Evolutionary conservation across 2,888 invertebrate genomes (phyloP).

Genomic region (Stegana nigrithorax): DNA sequence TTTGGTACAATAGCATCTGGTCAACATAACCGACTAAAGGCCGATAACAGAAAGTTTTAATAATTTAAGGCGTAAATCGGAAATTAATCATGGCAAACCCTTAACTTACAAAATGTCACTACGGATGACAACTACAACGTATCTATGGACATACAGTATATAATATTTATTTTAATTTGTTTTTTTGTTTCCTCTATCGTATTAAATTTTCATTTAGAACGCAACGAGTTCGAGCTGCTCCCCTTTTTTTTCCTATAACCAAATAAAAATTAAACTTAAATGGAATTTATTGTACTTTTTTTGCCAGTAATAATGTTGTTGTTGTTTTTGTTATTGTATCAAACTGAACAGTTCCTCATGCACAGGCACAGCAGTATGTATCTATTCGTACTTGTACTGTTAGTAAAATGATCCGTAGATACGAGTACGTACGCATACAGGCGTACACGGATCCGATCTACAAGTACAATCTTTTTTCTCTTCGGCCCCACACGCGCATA

Average conservation of each 20-base stretch:
- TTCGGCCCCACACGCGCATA: background rate
- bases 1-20: no score
- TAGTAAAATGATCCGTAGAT: background rate
- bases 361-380: background rate
- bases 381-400: background rate
- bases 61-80: no score
- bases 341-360: slow-evolving; percentile 15
- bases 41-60: background rate
- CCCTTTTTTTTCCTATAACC: slow-evolving; percentile 28
- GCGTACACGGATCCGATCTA: slow-evolving; percentile 27
- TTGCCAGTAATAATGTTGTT: no score
- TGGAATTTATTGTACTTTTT: slow-evolving; percentile 1
- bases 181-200: slow-evolving; percentile 11
- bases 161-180: no score
- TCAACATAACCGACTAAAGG: background rate
- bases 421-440: background rate
- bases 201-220: slow-evolving; percentile 37
- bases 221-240: slow-evolving; percentile 26
- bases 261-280: slow-evolving; percentile 19
- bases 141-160: no score
- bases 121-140: no score
- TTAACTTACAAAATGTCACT: background rate
- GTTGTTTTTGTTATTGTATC: slow-evolving; percentile 22
- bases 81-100: background rate
- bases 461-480: background rate